Evolutionary conservation across 2,888 invertebrate genomes (phyloP), one percentile per base, ranked within the genome.

Genomic region (Fragum fragum): DNA sequence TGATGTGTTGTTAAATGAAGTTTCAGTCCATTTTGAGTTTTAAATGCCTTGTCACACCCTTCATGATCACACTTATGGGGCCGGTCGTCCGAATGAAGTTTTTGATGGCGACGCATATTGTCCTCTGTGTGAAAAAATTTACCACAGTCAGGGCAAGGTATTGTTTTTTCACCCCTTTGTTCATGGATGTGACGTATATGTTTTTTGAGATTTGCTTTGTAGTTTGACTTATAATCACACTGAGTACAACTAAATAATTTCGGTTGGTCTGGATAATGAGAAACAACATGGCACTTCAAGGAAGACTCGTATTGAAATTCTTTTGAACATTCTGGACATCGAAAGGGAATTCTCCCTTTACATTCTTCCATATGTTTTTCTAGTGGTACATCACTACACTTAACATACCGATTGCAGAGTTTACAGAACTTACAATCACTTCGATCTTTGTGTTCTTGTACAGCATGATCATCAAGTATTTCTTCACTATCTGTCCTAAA

Each of bases 241-340:
- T 90, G 89, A 32, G 86, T 77, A 81, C 92, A 92, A 74, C 88
- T 88, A 82, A 91, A 91, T 53, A 86, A 88, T 87, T 93, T 92
- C 29, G 92, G 92, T 81, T 90, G 88, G 72, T 91, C 91, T 28
- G 93, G 92, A 86, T 91, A 91, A 85, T 92, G 92, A 23, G 92
- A 90, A 73, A 90, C 89, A 55, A 91, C 86, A 80, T 94, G 94
- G 73, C 90, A 89, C 81, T 90, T 90, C 39, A 93, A 79, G 52
- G 91, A 91, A 63, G 93, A 93, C 79, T 93, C 91, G 80, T 93
- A 93, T 76, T 92, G 92, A 87, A 93, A 94, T 76, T 92, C 91
- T 79, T 93, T 93, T 70, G 89, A 87, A 86, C 94, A 94, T 81
- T 91, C 89, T 26, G 88, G 87, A 86, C 94, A 94, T 76, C 87